phyloP scores from a whole-genome alignment of 2,888 invertebrate species.

The Heliconius erato region DNA sequence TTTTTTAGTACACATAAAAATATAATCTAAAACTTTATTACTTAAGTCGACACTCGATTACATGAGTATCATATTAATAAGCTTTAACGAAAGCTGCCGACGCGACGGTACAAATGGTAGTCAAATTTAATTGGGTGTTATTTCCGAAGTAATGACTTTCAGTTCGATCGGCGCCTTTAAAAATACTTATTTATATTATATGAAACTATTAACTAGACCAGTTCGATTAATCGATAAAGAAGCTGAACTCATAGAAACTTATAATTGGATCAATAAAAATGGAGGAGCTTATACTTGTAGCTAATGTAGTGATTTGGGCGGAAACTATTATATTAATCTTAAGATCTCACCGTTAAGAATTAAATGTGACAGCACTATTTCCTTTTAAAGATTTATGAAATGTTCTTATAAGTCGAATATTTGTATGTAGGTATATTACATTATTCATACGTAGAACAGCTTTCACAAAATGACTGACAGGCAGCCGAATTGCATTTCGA shows the following conservation, averaged over 20 bases:
- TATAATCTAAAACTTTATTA: not conserved
- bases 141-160: slow-evolving; percentile 71
- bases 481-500: not conserved
- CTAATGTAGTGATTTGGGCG: slow-evolving; percentile 47
- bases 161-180: slow-evolving; percentile 78
- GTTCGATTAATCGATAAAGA: slow-evolving; percentile 70
- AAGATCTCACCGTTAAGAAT: slow-evolving; percentile 32
- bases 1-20: not conserved
- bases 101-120: slow-evolving; percentile 40
- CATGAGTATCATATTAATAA: slow-evolving; percentile 9
- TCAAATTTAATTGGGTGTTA: slow-evolving; percentile 74
- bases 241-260: slow-evolving; percentile 61
- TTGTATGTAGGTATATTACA: not conserved
- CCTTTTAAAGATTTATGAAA: slow-evolving; percentile 12
- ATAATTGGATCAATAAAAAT: slow-evolving; percentile 46
- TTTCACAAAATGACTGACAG: not conserved
- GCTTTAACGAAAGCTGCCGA: not conserved
- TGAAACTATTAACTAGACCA: slow-evolving; percentile 76
- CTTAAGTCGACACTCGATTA: not conserved
- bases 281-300: slow-evolving; percentile 41
- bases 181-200: slow-evolving; percentile 80
- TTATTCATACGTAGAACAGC: not conserved
- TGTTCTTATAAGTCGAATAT: not conserved
- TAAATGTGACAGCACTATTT: slow-evolving; percentile 19
- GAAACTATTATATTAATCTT: slow-evolving; percentile 59